phyloP scores from a whole-genome alignment of 1,140 invertebrate genomes.

The Megalopta genalis region DNA sequence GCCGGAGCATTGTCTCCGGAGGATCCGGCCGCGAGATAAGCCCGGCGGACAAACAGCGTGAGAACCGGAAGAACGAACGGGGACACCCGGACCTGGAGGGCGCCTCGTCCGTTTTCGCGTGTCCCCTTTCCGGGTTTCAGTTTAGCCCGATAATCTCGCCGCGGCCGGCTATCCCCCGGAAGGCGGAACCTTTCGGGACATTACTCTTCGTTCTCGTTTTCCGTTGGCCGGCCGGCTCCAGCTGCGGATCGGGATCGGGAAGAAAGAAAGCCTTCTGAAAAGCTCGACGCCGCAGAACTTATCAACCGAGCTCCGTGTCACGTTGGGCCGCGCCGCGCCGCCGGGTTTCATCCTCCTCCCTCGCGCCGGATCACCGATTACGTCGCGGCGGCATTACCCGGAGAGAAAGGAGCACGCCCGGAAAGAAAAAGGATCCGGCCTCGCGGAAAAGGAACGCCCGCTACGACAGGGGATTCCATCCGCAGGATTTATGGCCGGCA shows the following conservation, averaged over 20 bases:
- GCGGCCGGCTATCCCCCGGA: constrained; percentile 44
- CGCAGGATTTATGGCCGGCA: constrained; percentile 19
- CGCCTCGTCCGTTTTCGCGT: constrained; percentile 36
- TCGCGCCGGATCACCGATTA: constrained; percentile 61
- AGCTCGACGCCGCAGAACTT: constrained; percentile 50
- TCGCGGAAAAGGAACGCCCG: neutral
- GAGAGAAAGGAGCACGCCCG: constrained; percentile 34
- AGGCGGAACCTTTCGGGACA: constrained; percentile 33
- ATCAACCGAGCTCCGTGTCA: constrained; percentile 48
- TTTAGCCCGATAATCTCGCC: constrained; percentile 63
- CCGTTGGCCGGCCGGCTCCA: neutral
- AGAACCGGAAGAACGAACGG: constrained; percentile 26
- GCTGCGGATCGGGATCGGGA: too few species aligned
- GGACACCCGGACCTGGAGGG: constrained; percentile 19
- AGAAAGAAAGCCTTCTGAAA: constrained; percentile 46
- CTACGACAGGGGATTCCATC: constrained; percentile 58
- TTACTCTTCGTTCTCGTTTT: constrained; percentile 35
- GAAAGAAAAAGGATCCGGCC: constrained; percentile 36
- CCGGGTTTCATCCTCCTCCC: constrained; percentile 10
- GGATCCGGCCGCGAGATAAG: constrained; percentile 6
- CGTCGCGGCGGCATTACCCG: constrained; percentile 53
- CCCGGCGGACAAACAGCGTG: constrained; percentile 10
- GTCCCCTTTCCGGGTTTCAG: constrained; percentile 58
- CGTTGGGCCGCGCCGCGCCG: too few species aligned
- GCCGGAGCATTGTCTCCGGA: neutral